These are phyloP conservation scores for Apodemus agrarius DNA, from an alignment of 2,797 vertebrate species.

Conservation along the genomic window DNA sequence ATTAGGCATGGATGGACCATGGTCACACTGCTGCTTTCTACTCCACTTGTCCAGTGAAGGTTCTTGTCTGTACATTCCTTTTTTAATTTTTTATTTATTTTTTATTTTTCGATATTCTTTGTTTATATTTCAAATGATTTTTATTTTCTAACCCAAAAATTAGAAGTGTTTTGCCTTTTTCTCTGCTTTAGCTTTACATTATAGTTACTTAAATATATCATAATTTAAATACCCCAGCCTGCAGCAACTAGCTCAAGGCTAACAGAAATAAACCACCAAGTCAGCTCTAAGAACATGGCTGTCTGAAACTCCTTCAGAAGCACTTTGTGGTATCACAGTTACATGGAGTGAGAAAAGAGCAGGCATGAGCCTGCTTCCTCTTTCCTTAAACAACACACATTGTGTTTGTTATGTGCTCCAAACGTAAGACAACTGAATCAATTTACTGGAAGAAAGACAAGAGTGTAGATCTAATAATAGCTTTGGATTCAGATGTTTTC, in stretches of 20 bases:
- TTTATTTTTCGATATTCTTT: too few relatives aligned
- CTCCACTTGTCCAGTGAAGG: too few relatives aligned
- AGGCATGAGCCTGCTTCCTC: neutral
- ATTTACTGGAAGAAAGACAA: neutral
- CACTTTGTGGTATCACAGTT: neutral
- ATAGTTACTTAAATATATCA: neutral
- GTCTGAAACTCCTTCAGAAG: neutral
- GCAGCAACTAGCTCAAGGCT: neutral
- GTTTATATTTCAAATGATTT: too few relatives aligned
- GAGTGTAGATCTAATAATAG: neutral
- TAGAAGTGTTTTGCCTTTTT: neutral
- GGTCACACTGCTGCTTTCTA: too few relatives aligned
- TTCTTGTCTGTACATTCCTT: too few relatives aligned
- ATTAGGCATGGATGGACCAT: too few relatives aligned
- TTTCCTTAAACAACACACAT: neutral
- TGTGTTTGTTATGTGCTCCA: neutral
- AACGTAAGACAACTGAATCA: slow-evolving; percentile 3
- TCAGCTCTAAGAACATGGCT: neutral
- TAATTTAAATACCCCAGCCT: neutral
- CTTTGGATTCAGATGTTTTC: slow-evolving; percentile 1
- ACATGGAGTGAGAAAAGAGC: neutral
- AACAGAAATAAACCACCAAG: slow-evolving; percentile 28
- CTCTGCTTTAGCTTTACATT: neutral
- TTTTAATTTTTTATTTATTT: too few relatives aligned
- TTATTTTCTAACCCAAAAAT: neutral